Evolutionary conservation across 2,888 invertebrate species (phyloP), one percentile per base, ranked within the genome.

Genomic region (Phytoseiulus persimilis): DNA sequence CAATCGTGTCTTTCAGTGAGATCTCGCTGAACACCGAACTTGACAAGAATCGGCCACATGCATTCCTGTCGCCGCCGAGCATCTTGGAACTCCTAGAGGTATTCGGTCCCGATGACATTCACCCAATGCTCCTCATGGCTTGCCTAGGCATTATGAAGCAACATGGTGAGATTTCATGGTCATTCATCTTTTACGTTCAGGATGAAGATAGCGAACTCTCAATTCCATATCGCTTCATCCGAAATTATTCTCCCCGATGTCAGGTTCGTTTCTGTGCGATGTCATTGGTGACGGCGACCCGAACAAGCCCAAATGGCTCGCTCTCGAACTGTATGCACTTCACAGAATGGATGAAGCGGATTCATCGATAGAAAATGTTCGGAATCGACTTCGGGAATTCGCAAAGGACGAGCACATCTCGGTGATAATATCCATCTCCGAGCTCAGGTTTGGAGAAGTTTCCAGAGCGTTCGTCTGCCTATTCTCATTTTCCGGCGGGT

Each of bases 321-420:
- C 87, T 28, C 31, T 87, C 0, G 87, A 87, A 33, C 87, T 87
- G 0, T 87, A 87, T 39, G 87, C 87, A 14, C n/a, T 87, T 39
- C 39, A 6, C 11, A 33, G 87, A 33, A 6, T 87, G 9, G 87
- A n/a, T n/a, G n/a, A n/a, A n/a, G n/a, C n/a, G n/a, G n/a, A n/a
- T n/a, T n/a, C n/a, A n/a, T n/a, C n/a, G n/a, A n/a, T n/a, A n/a
- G n/a, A n/a, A n/a, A n/a, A n/a, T 23, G 65, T 65, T 65, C 65
- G 18, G 28, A 18, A 1, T 65, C 14, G 65, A 28, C 65, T 65
- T 6, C 14, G 28, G 65, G 65, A 65, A 65, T 65, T 65, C 65
- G 28, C 18, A 18, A 28, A 65, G 1, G 18, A 11, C 65, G 65
- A 65, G 65, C 14, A 65, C 65, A 18, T 65, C 18, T 28, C 23